A percentile compares a stretch with the other conserved stretches of the same genome.
Evolutionary conservation across 2,113 vertebrate species (phyloP).

Genomic region (Vireo altiloquus): DNA sequence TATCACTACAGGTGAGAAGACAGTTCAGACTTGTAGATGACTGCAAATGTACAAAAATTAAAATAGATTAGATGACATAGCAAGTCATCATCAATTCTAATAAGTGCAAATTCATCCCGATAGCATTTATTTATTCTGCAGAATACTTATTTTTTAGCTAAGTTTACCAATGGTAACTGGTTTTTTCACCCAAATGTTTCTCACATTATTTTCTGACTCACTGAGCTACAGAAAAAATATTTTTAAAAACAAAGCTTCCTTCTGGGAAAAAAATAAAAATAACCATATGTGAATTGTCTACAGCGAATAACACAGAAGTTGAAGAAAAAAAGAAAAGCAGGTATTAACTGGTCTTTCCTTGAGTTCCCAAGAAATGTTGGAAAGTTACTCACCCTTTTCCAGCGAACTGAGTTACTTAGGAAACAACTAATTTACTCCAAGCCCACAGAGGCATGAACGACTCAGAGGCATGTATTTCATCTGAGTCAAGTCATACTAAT

Average conservation of each 20-base stretch:
- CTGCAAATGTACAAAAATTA: slow-evolving; percentile 26
- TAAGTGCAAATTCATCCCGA: not conserved
- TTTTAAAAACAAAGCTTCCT: not conserved
- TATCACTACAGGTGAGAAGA: slow-evolving; percentile 37
- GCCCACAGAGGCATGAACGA: not conserved
- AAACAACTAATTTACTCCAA: slow-evolving; percentile 30
- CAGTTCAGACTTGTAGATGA: slow-evolving; percentile 1
- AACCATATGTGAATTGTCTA: not conserved
- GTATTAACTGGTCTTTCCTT: not conserved
- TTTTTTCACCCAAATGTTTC: not conserved
- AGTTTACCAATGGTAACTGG: not conserved
- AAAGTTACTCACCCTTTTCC: slow-evolving; percentile 30
- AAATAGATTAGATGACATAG: not conserved
- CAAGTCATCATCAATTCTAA: not conserved
- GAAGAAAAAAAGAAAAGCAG: not conserved
- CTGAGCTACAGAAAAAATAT: not conserved
- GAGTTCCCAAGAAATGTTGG: not conserved
- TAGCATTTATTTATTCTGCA: not conserved
- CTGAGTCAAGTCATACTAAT: slow-evolving; percentile 9
- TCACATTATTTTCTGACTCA: not conserved
- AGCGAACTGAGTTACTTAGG: slow-evolving; percentile 5
- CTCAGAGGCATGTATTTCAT: not conserved
- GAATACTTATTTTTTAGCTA: not conserved
- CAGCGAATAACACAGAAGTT: not conserved
- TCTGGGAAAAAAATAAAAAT: not conserved